These are phyloP conservation scores for Pelagia noctiluca DNA, from an alignment of 30 jellyfish, hydroid and myxozoan species.

Conservation along the genomic window DNA sequence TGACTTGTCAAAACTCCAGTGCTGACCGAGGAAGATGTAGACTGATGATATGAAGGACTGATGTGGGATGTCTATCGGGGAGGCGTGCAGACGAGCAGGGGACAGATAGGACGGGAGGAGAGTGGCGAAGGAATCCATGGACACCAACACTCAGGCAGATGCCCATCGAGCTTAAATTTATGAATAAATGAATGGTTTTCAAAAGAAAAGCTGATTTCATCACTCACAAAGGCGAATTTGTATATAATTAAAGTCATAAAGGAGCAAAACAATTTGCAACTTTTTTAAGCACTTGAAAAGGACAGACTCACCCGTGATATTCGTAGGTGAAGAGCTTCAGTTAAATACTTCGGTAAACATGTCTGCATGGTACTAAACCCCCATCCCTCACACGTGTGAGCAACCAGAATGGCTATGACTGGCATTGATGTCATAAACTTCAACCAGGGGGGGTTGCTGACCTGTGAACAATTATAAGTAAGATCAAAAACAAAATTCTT, in stretches of 20 bases:
- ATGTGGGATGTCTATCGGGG: too few relatives aligned
- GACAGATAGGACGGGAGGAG: too few relatives aligned
- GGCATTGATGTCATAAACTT: constrained; percentile 88
- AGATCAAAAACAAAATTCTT: background rate
- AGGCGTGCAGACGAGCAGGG: too few relatives aligned
- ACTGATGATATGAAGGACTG: too few relatives aligned
- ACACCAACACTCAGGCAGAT: too few relatives aligned
- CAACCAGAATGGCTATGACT: constrained; percentile 82
- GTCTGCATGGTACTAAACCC: constrained; percentile 93
- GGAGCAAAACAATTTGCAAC: too few relatives aligned
- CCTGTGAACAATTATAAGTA: constrained; percentile 17
- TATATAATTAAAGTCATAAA: too few relatives aligned
- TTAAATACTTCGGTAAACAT: constrained; percentile 84
- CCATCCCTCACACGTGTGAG: constrained; percentile 99
- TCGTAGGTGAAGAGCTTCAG: constrained; percentile 83
- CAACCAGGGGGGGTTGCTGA: constrained; percentile 86
- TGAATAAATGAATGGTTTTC: background rate
- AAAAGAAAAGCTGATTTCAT: background rate
- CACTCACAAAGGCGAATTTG: too few relatives aligned
- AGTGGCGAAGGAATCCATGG: too few relatives aligned
- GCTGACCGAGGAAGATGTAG: too few relatives aligned
- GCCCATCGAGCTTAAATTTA: background rate
- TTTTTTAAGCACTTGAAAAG: too few relatives aligned
- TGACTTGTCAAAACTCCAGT: too few relatives aligned
- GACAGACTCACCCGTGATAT: constrained; percentile 71